Conservation (phyloP, 2,113 vertebrate genomes). For the Athene cunicularia region DNA sequence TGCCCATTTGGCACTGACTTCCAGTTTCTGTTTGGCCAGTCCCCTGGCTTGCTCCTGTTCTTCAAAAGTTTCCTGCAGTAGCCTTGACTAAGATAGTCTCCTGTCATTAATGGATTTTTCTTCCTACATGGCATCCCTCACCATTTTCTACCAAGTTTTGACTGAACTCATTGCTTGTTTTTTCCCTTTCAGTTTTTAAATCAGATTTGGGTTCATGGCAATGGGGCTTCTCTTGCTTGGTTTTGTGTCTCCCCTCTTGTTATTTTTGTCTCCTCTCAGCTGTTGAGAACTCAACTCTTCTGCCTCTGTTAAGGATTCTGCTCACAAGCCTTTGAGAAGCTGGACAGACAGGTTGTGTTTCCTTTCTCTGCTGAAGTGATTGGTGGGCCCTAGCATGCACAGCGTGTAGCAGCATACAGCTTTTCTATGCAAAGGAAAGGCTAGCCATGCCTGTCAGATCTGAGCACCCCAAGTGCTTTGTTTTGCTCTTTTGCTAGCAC, state of each 20-base stretch:
- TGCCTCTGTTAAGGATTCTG: not conserved
- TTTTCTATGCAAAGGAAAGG: not conserved
- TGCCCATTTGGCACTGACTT: not conserved
- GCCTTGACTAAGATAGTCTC: not conserved
- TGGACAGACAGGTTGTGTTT: rapidly evolving
- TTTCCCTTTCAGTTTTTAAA: not conserved
- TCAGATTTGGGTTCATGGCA: not conserved
- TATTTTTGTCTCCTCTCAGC: not conserved
- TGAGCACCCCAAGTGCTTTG: not conserved
- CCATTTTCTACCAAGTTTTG: not conserved
- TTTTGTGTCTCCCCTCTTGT: not conserved
- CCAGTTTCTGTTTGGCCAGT: not conserved
- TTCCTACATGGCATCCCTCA: not conserved
- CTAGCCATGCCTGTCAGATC: not conserved
- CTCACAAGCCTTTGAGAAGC: not conserved
- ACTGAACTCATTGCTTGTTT: not conserved
- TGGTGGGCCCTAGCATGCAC: not conserved
- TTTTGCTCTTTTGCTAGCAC: not conserved
- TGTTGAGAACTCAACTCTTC: not conserved
- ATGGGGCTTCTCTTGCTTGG: not conserved
- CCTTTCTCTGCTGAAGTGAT: not conserved
- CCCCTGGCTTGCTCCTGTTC: not conserved
- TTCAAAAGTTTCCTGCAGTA: not conserved
- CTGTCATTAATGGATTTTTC: not conserved
- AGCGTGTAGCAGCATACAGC: not conserved